Evolutionary conservation across 1,140 invertebrate genomes (phyloP), one percentile per base, ranked within the genome.

Genomic region (Helicorthomorpha holstii): DNA sequence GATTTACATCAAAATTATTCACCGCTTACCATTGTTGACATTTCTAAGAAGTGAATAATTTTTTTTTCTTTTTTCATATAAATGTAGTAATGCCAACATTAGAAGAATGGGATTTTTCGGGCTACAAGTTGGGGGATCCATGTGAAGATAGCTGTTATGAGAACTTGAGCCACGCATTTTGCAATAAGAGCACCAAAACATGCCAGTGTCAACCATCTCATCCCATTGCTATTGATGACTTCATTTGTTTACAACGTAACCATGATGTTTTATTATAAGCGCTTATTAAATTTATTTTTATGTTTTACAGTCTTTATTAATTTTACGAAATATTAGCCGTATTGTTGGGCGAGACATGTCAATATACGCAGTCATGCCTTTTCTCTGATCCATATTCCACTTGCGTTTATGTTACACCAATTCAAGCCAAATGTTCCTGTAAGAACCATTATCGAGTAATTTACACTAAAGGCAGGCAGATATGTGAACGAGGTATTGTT

Each of bases 361-460:
- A 50, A 4, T 43, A 50, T 27, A 27, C 3, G n/a, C 7, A 50
- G 25, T 50, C 49, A 3, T 50, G 49, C 25, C 7, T n/a, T 38
- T 50, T 22, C 34, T 21, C 4, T n/a, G 49, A 50, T 12, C 29
- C 49, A 12, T 50, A 50, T 25, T 44, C 49, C 10, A 23, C 21
- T 7, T 50, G 49, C 23, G 27, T 26, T 43, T 4, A 50, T 7
- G 49, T 50, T 7, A 14, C 49, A 7, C 4, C 4, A 16, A 50
- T 50, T 24, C 46, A 50, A 7, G 50, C 19, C 12, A 50, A 50
- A 44, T 50, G 49, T 44, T 44, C 49, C 24, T 50, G 49, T 25
- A 50, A 43, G 22, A 27, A 43, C 7, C 3, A 38, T 19, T 50
- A 50, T 24, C 29, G 19, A 7, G 19, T 22, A 42, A 27, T 4